phyloP scores from a whole-genome alignment of 2,888 invertebrate genomes.

The Megaustenia siamemsis region DNA sequence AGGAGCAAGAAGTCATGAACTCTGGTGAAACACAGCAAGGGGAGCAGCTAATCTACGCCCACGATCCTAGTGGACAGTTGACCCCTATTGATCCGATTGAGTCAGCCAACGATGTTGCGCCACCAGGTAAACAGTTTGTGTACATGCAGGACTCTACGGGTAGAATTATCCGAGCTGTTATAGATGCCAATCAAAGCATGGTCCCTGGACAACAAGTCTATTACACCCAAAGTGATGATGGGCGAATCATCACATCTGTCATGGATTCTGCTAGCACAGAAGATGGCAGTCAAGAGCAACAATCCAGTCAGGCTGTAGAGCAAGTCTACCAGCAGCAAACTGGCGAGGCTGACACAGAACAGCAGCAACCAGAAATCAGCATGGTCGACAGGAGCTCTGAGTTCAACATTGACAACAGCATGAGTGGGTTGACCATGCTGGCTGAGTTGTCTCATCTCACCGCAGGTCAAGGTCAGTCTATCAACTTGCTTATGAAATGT shows the following conservation, averaged over 20 bases:
- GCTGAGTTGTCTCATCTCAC: slow-evolving; percentile 52
- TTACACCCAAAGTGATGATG: slow-evolving; percentile 54
- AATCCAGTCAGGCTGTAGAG: neutral
- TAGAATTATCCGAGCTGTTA: slow-evolving; percentile 47
- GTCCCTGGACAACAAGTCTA: slow-evolving; percentile 50
- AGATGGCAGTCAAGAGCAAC: slow-evolving; percentile 15
- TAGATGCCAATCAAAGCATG: slow-evolving; percentile 54
- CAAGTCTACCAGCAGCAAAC: slow-evolving; percentile 12
- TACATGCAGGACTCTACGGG: slow-evolving; percentile 52
- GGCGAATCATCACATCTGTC: slow-evolving; percentile 53
- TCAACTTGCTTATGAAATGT: too few species aligned
- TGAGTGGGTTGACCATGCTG: slow-evolving; percentile 52
- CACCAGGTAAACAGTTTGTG: slow-evolving; percentile 54
- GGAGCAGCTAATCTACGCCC: slow-evolving; percentile 50
- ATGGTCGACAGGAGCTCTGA: slow-evolving; percentile 1
- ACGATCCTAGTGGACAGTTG: slow-evolving; percentile 50
- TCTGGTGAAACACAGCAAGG: slow-evolving; percentile 18
- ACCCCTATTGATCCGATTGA: slow-evolving; percentile 50
- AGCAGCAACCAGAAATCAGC: neutral
- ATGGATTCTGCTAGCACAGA: slow-evolving; percentile 44
- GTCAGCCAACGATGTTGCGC: slow-evolving; percentile 47
- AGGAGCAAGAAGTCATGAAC: neutral
- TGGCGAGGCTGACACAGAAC: neutral
- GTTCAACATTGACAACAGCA: slow-evolving; percentile 45
- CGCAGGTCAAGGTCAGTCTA: slow-evolving; percentile 42